Evolutionary conservation across 2,888 invertebrate species (phyloP).

Genomic region (Mesorhabditis sp.): DNA sequence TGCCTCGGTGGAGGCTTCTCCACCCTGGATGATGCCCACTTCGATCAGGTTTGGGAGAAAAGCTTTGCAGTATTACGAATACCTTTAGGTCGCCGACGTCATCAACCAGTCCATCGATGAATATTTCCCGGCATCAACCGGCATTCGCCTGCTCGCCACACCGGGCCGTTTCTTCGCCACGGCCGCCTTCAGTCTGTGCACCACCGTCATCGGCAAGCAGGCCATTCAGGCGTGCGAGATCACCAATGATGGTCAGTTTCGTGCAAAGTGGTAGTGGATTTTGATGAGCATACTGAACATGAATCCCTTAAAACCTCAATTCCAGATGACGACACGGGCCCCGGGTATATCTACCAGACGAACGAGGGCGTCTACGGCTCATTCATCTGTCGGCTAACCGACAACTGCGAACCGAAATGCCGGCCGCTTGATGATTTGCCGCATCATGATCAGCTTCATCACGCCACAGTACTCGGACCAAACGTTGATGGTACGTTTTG

Average conservation of each 20-base stretch:
- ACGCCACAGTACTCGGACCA: not conserved
- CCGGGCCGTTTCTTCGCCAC: slow-evolving; percentile 93
- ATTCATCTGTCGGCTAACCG: slow-evolving; percentile 66
- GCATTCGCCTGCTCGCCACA: slow-evolving; percentile 78
- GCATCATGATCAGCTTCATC: not conserved
- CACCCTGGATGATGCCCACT: slow-evolving; percentile 62
- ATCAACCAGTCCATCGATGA: slow-evolving; percentile 76
- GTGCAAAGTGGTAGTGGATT: not conserved
- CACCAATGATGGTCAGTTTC: slow-evolving; percentile 40
- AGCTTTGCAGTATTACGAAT: not conserved
- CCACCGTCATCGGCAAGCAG: slow-evolving; percentile 79
- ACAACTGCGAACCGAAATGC: slow-evolving; percentile 39
- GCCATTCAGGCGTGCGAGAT: slow-evolving; percentile 59
- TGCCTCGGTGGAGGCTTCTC: slow-evolving; percentile 86
- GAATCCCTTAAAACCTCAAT: not conserved
- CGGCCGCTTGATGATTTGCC: slow-evolving; percentile 28
- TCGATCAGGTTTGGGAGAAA: not conserved
- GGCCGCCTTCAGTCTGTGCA: slow-evolving; percentile 86
- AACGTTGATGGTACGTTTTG: not conserved
- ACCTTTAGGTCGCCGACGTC: slow-evolving; percentile 70
- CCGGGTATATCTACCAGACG: slow-evolving; percentile 47
- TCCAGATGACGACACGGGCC: slow-evolving; percentile 35
- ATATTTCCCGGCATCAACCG: slow-evolving; percentile 70
- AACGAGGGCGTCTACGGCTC: slow-evolving; percentile 68
- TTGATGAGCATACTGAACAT: not conserved